Conservation (phyloP, 2,113 vertebrate genomes). For the Saguinus imperator region DNA sequence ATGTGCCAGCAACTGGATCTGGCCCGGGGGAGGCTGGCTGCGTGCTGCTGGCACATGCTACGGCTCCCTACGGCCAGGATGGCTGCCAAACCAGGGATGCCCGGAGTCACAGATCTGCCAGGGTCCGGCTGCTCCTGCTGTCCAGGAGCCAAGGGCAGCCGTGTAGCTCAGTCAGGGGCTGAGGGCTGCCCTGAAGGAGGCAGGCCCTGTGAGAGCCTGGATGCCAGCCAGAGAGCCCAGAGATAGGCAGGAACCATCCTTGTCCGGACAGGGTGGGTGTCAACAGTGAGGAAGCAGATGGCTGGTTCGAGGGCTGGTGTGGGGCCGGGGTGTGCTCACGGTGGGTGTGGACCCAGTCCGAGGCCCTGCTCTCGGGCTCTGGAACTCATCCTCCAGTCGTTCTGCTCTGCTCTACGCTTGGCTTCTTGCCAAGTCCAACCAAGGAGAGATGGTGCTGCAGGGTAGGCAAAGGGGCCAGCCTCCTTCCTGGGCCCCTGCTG, state of each 20-base stretch:
- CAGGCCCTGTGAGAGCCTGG: not conserved
- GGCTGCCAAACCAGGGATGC: not conserved
- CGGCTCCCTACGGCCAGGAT: not conserved
- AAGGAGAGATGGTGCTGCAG: not conserved
- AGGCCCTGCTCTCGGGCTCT: too few species aligned
- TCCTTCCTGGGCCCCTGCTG: not conserved
- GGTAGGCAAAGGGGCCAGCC: not conserved
- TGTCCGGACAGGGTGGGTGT: not conserved
- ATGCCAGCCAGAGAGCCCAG: not conserved
- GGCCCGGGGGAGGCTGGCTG: not conserved
- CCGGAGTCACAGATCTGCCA: not conserved
- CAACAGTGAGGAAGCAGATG: not conserved
- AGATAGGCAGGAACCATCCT: not conserved
- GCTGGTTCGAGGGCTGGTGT: not conserved
- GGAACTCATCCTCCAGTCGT: too few species aligned
- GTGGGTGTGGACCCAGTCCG: fast-evolving
- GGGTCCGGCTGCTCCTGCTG: not conserved
- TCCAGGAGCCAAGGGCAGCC: not conserved
- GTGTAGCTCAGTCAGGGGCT: not conserved
- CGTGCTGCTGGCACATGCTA: not conserved
- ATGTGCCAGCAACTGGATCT: not conserved
- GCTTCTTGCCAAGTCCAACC: not conserved
- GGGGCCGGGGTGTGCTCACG: fast-evolving
- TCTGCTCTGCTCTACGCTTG: fast-evolving
- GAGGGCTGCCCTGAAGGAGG: not conserved